Percentiles rank a stretch among this genome's conserved stretches.
Evolutionary conservation across 2,888 invertebrate genomes (phyloP).

Genomic region (Lissocephala sabroskyi): DNA sequence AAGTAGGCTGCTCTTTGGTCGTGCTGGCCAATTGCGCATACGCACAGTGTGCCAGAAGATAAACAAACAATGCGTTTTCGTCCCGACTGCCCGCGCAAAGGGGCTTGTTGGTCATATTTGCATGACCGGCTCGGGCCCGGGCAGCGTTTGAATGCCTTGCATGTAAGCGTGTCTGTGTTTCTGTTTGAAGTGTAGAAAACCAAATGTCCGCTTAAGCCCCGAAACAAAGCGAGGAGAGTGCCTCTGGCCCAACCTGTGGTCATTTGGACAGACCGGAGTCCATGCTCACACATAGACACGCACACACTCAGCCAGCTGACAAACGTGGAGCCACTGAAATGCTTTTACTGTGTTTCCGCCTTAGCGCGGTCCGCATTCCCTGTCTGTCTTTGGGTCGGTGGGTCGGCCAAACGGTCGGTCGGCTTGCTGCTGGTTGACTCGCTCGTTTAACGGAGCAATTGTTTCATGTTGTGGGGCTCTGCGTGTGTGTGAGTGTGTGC

Average conservation of each 20-base stretch:
- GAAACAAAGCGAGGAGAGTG: conserved; percentile 42
- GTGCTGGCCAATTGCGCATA: conserved; percentile 47
- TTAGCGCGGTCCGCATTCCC: conserved; percentile 36
- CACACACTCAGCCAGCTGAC: conserved; percentile 16
- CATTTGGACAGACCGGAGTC: conserved; percentile 56
- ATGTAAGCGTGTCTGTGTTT: conserved; percentile 9
- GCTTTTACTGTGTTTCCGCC: conserved; percentile 64
- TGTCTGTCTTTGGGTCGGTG: background rate
- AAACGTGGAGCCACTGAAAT: conserved; percentile 40
- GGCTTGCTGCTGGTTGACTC: conserved; percentile 6
- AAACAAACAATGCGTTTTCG: conserved; percentile 38
- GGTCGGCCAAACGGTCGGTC: background rate
- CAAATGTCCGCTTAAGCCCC: conserved; percentile 51
- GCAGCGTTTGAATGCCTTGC: background rate
- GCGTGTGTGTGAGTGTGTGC: conserved; percentile 20
- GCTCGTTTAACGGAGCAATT: conserved; percentile 31
- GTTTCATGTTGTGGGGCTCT: conserved; percentile 22
- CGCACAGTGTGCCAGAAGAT: conserved; percentile 50
- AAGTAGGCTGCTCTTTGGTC: no score
- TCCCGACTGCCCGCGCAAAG: background rate
- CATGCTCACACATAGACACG: no score
- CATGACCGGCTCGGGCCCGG: no score
- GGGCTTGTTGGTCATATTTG: no score
- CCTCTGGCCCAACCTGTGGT: conserved; percentile 27
- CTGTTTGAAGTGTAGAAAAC: conserved; percentile 48